Conservation (phyloP, 2,888 invertebrate species). For the Cryptops parisi region DNA sequence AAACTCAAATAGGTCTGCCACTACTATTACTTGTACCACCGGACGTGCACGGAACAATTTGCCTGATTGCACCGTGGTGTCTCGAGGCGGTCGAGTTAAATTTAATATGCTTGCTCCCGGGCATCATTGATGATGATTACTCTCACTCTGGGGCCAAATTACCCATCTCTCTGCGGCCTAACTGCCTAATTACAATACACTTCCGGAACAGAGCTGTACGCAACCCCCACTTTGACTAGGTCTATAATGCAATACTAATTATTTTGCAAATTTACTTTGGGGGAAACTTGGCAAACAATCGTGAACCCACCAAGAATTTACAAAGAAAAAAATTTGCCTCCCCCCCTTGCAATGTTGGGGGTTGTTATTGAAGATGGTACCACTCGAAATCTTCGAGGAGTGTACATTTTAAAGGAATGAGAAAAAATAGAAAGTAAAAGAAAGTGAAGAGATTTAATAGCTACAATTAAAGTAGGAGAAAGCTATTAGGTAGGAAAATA, state of each 20-base stretch:
- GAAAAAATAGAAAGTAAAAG: too few relatives aligned
- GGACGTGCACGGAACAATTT: slow-evolving; percentile 7
- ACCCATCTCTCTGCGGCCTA: slow-evolving; percentile 11
- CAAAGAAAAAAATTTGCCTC: too few relatives aligned
- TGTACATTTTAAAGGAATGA: too few relatives aligned
- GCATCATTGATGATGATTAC: slow-evolving; percentile 14
- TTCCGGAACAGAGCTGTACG: not conserved
- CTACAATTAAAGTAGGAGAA: too few relatives aligned
- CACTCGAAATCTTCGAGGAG: too few relatives aligned
- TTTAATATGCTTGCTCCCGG: slow-evolving; percentile 13
- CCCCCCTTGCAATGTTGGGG: too few relatives aligned
- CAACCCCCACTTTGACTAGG: not conserved
- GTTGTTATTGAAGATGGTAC: too few relatives aligned
- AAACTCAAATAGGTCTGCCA: not conserved
- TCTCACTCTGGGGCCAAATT: slow-evolving; percentile 12
- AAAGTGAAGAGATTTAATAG: too few relatives aligned
- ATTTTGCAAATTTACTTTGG: slow-evolving; percentile 6
- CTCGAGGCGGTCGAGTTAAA: slow-evolving; percentile 6
- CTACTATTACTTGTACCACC: too few relatives aligned
- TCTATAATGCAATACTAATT: slow-evolving; percentile 5
- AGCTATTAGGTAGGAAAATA: too few relatives aligned
- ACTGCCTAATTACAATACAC: slow-evolving; percentile 14
- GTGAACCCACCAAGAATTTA: too few relatives aligned
- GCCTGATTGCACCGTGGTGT: slow-evolving; percentile 12
- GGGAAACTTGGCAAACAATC: slow-evolving; percentile 4